Evolutionary conservation across 2,797 vertebrate genomes (phyloP), one percentile per base, ranked within the genome.

Genomic region (Heliangelus exortis): DNA sequence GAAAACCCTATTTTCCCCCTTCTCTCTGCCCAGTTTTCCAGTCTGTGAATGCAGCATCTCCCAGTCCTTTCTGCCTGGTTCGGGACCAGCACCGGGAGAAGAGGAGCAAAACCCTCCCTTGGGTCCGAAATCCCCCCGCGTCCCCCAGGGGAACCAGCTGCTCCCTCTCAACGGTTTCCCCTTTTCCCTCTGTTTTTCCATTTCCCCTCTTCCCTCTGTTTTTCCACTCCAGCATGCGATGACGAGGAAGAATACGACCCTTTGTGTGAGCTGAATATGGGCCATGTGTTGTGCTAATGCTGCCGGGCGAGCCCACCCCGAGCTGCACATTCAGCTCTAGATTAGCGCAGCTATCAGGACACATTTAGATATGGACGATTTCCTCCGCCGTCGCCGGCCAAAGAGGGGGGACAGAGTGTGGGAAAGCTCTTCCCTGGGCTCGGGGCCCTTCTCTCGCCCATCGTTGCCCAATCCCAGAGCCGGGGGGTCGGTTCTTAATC

Each of bases 311-410:
- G 98, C 98, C 98, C 97, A 96, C 98, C 98, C 98, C 97, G 97
- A 98, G 98, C 98, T 86, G 96, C 96, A 54, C 98, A 98, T 98
- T 98, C 98, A 98, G 98, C 88, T 97, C 97, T 97, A 98, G 98
- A 99, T 98, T 98, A 97, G 96, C 53, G 89, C 94, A 98, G 98
- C 98, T 98, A 98, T 97, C 97, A 96, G 96, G 97, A 98, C 97
- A 84, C 96, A 97, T 98, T 99, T 98, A 98, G 98, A 97, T 98
- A 98, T 97, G 98, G 98, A 95, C 98, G 98, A 98, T 98, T 99
- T 98, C 98, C 96, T 90, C 94, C 77, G 62, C 91, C 59, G 88
- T 86, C 79, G 66, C 81, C 15, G 61, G 50, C 77, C 39, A 20
- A 47, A 16, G 8, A 68, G 74, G 75, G 84, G 88, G 95, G 87